These are phyloP conservation scores for Porites divaricata DNA, from an alignment of 92 coral and sea anemone species.

Conservation along the genomic window DNA sequence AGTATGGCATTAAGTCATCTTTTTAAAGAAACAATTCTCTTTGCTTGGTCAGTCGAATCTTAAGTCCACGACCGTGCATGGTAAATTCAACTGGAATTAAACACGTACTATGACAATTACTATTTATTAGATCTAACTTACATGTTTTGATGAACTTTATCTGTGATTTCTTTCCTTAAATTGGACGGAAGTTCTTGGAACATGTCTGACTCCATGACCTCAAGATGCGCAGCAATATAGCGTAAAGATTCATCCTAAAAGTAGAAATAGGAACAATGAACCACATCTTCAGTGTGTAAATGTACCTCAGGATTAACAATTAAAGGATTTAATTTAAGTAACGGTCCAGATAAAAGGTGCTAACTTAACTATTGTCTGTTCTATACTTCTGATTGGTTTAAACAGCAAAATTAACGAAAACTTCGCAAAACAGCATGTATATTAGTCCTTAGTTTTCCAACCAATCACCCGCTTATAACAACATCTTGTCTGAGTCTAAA, in stretches of 20 bases:
- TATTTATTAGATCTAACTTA: neutral
- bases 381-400: too few relatives aligned
- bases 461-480: too few relatives aligned
- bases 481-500: too few relatives aligned
- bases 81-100: neutral
- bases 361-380: too few relatives aligned
- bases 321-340: too few relatives aligned
- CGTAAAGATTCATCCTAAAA: conserved; percentile 58
- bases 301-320: neutral
- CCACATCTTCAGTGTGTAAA: neutral
- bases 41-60: neutral
- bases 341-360: too few relatives aligned
- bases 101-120: neutral
- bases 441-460: too few relatives aligned
- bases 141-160: conserved; percentile 36
- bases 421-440: too few relatives aligned
- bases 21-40: too few relatives aligned
- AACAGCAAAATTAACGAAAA: too few relatives aligned
- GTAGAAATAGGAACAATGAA: neutral
- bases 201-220: conserved; percentile 59
- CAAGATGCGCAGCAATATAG: conserved; percentile 56
- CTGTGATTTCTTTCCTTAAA: conserved; percentile 52
- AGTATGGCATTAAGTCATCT: too few relatives aligned
- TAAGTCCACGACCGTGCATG: neutral
- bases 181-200: conserved; percentile 54